These are phyloP conservation scores for Glyphotaelius pellucidus DNA, from an alignment of 2,888 invertebrate genomes.

Conservation along the genomic window DNA sequence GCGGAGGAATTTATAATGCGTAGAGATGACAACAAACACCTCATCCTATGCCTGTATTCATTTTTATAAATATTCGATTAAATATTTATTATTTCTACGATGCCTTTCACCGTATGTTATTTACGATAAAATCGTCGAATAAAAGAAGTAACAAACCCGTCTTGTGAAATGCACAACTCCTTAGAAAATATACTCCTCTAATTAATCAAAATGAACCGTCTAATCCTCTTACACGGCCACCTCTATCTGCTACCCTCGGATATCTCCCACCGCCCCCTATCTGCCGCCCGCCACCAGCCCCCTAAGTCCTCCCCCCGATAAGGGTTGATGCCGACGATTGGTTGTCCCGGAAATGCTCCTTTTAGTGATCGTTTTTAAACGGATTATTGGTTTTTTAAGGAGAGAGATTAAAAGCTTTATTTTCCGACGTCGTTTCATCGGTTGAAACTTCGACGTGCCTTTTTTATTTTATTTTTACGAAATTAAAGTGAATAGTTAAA, in stretches of 20 bases:
- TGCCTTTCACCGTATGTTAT: background rate
- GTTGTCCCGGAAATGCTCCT: slow-evolving; percentile 49
- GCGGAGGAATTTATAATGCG: too few relatives aligned
- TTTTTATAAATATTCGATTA: too few relatives aligned
- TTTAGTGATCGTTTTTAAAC: slow-evolving; percentile 30
- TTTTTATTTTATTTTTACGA: slow-evolving; percentile 1
- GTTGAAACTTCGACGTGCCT: background rate
- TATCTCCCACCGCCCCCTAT: background rate
- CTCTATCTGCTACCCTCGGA: background rate
- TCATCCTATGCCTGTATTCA: too few relatives aligned
- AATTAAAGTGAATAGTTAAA: background rate
- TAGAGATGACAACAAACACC: too few relatives aligned
- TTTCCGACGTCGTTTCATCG: background rate
- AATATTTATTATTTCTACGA: background rate
- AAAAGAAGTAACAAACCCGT: background rate
- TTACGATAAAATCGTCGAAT: background rate
- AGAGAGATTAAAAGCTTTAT: slow-evolving; percentile 12
- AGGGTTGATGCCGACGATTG: slow-evolving; percentile 55
- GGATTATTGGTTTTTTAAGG: slow-evolving; percentile 27
- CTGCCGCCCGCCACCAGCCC: background rate
- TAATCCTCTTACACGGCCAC: slow-evolving; percentile 28
- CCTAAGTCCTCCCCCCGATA: slow-evolving; percentile 11
- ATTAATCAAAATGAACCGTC: slow-evolving; percentile 27
- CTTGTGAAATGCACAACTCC: background rate
- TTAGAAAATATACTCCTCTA: background rate